These are phyloP conservation scores for Bombus consobrinus DNA, from an alignment of 1,140 invertebrate genomes.

Conservation along the genomic window DNA sequence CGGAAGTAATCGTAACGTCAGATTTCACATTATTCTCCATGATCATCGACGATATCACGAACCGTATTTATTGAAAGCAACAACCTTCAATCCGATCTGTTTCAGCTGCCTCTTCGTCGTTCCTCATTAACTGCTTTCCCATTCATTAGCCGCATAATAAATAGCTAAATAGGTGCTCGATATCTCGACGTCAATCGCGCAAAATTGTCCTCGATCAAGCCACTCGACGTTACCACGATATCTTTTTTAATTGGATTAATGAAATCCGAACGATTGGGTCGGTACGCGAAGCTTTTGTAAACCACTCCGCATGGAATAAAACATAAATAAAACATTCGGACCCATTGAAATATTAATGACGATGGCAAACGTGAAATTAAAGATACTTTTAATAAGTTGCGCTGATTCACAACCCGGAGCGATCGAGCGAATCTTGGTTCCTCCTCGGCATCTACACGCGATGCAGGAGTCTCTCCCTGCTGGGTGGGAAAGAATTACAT, in stretches of 20 bases:
- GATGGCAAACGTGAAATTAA: neutral
- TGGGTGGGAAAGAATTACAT: conserved; percentile 41
- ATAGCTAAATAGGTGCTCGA: neutral
- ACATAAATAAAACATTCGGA: neutral
- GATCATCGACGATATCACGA: no score
- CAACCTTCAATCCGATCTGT: no score
- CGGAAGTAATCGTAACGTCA: no score
- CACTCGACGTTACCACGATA: neutral
- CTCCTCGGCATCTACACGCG: neutral
- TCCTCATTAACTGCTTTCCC: neutral
- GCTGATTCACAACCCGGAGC: neutral
- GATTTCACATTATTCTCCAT: no score
- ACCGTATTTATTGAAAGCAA: neutral
- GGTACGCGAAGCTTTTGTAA: neutral
- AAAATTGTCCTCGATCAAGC: neutral
- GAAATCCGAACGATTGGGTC: neutral
- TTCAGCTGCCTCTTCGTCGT: no score
- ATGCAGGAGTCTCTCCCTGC: conserved; percentile 37
- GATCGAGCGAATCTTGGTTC: neutral
- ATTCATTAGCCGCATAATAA: neutral
- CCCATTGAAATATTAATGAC: no score
- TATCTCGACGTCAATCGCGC: neutral
- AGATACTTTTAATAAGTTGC: neutral
- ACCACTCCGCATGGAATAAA: neutral
- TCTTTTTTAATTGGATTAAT: neutral